These are phyloP conservation scores for Schlechtendalia chinensis DNA, from an alignment of 1,140 invertebrate species.

Conservation along the genomic window DNA sequence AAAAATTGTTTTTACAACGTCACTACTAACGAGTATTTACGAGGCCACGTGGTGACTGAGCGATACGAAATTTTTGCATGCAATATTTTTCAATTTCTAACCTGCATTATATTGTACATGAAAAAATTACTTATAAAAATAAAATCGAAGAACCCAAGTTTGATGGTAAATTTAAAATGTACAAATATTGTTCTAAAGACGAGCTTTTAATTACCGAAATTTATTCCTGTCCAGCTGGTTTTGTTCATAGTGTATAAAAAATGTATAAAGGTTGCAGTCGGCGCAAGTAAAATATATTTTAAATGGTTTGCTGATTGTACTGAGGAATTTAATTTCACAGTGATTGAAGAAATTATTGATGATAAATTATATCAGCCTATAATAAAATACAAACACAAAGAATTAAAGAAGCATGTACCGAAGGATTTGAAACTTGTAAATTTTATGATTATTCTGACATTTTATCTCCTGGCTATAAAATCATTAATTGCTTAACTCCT, in stretches of 20 bases:
- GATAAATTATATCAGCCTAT: constrained; percentile 33
- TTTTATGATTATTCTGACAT: constrained; percentile 67
- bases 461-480: constrained; percentile 61
- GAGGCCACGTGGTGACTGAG: too few species aligned
- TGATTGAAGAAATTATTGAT: constrained; percentile 27
- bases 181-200: constrained; percentile 6
- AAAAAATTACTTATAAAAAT: too few species aligned
- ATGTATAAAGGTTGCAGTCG: constrained; percentile 18
- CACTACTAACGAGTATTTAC: too few species aligned
- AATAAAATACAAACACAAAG: constrained; percentile 60
- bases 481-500: constrained; percentile 66
- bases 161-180: not conserved
- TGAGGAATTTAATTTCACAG: constrained; percentile 16
- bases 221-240: not conserved
- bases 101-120: too few species aligned
- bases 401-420: constrained; percentile 62
- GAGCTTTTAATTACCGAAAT: constrained; percentile 20
- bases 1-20: too few species aligned
- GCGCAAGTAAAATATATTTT: not conserved
- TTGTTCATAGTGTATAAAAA: constrained; percentile 28
- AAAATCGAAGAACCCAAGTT: too few species aligned
- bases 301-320: constrained; percentile 22
- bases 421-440: constrained; percentile 65
- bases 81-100: too few species aligned
- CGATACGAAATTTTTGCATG: too few species aligned